A percentile compares a stretch with the other conserved stretches of the same genome.
These are phyloP conservation scores for Mimas tiliae DNA, from an alignment of 2,888 invertebrate species.

Conservation along the genomic window DNA sequence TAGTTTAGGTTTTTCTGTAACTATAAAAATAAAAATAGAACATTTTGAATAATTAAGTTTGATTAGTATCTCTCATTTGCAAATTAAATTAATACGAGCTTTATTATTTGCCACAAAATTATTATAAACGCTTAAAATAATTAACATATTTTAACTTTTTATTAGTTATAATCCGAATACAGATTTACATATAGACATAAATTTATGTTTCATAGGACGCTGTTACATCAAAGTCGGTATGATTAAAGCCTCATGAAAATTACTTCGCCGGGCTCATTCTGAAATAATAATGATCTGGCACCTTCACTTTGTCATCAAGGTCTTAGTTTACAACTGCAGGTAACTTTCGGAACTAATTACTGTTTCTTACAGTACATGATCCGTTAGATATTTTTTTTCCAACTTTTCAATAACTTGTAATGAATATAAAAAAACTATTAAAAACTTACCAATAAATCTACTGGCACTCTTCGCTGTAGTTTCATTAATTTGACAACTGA, in stretches of 20 bases:
- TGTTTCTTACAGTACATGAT: neutral
- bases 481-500: slow-evolving; percentile 80
- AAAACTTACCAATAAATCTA: slow-evolving; percentile 74
- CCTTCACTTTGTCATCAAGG: slow-evolving; percentile 32
- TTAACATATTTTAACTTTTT: neutral
- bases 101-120: neutral
- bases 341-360: slow-evolving; percentile 11
- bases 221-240: slow-evolving; percentile 12
- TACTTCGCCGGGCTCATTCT: slow-evolving; percentile 45
- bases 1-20: too few species aligned
- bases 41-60: neutral
- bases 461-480: slow-evolving; percentile 80
- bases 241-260: slow-evolving; percentile 51
- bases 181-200: slow-evolving; percentile 8
- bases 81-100: neutral
- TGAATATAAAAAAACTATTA: neutral
- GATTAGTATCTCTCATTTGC: neutral
- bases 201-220: slow-evolving; percentile 1
- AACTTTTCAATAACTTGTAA: neutral
- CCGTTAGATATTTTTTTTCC: neutral
- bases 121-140: neutral
- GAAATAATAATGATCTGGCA: slow-evolving; percentile 53
- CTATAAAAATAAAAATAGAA: too few species aligned
- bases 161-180: neutral
- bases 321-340: neutral